Base-by-base conservation (phyloP, 2,888 invertebrate species). In the Scaptomyza polygonia region DNA sequence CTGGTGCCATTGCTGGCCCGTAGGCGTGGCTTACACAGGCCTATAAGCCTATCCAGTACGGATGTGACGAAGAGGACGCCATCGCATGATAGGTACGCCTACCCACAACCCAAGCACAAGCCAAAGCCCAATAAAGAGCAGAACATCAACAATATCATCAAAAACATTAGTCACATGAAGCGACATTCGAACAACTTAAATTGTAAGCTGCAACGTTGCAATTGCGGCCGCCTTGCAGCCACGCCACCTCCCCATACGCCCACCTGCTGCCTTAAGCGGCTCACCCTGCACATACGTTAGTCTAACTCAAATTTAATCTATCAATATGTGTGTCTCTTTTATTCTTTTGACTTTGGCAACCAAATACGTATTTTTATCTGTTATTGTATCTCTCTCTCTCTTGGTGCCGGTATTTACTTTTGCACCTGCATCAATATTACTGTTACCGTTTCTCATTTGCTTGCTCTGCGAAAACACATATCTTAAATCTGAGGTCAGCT, bases 1-100 rank as follows among this genome's bases (percentile, higher is more conserved):
- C 92, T 96, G 86, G 96, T 96, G 57, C 95, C 96, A 2, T 92
- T 96, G 51, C 91, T 96, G 72, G 95, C 96, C 21, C 93, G 95
- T 70, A 93, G 95, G 77, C 92, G 95, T 64, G 93, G 93, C 55
- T 92, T 93, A 51, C 92, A 93, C 49, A 91, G 93, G 4, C 93
- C 93, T 72, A 93, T 93, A 72, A 93, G 93, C 70, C 90, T 94
- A 67, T 93, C 92, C 53, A 93, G 93, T 63, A 93, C 93, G 21
- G 93, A 93, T 83, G 92, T 93, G 34, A 93, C 93, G 3, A 93
- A 92, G 74, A 88, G 89, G 81, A 87, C 88, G 47, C 88, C 90
- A 56, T 89, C 90, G 67, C 88, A 92, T 90, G 88, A 92, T 92
- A 89, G 92, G 92, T 90, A 91, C 91, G 91, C 90, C 36, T 7